Percentiles rank a stretch among this genome's conserved stretches.
Conservation (phyloP, 2,888 invertebrate genomes). For the Elgonia sp. region DNA sequence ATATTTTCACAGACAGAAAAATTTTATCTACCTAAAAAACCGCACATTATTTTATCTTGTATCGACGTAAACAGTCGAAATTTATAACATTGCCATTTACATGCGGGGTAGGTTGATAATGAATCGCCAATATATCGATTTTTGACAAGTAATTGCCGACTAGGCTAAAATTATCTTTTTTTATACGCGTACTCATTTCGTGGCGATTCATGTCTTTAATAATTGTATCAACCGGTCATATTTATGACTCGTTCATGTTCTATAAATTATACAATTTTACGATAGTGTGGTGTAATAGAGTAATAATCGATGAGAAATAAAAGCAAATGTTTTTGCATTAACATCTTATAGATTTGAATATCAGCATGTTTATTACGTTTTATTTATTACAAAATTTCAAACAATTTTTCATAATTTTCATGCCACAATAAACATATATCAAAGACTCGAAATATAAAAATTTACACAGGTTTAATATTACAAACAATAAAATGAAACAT, state of each 20-base stretch:
- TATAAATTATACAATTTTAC: slow-evolving; percentile 29
- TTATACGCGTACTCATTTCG: too few relatives aligned
- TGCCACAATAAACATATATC: too few relatives aligned
- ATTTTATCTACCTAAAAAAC: too few relatives aligned
- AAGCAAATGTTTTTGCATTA: neutral
- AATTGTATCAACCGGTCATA: slow-evolving; percentile 31
- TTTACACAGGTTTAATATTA: too few relatives aligned
- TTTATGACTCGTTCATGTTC: slow-evolving; percentile 22
- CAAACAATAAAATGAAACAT: too few relatives aligned
- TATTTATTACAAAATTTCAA: too few relatives aligned
- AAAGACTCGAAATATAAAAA: too few relatives aligned
- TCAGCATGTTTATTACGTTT: too few relatives aligned
- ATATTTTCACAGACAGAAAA: too few relatives aligned
- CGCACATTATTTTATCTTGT: too few relatives aligned
- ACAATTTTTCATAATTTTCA: too few relatives aligned
- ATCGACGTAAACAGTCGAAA: neutral
- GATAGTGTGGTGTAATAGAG: slow-evolving; percentile 18
- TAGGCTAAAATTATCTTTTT: neutral
- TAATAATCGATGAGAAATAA: slow-evolving; percentile 22
- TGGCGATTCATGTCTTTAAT: slow-evolving; percentile 24
- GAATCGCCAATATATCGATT: neutral
- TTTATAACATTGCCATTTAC: slow-evolving; percentile 5
- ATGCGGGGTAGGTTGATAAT: slow-evolving; percentile 1
- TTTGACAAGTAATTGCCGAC: slow-evolving; percentile 18
- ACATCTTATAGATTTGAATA: neutral